Evolutionary conservation across 2,113 vertebrate genomes (phyloP), one percentile per base, ranked within the genome.

Genomic region (Poeciliopsis retropinna): DNA sequence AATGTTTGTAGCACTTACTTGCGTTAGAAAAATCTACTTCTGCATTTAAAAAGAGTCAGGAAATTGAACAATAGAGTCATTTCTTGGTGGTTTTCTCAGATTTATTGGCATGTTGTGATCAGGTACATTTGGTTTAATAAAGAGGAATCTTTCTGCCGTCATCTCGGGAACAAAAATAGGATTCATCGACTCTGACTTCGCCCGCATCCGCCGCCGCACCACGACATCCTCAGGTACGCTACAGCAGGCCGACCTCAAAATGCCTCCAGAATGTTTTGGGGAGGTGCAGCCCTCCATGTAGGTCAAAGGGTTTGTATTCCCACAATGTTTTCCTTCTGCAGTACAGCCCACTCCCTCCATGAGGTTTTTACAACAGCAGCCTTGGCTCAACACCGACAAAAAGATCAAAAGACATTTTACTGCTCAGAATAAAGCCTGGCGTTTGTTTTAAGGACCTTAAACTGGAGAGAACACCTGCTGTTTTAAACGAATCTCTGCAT

Each of bases 281-380:
- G 68, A 73, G 71, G 70, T 37, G 63, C 69, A 70, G 68, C 51
- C 1, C 10, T 29, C 60, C 67, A 84, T 86, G 62, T 86, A 81
- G 81, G 76, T 80, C n/a, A 77, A 3, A 29, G 84, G 15, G 39
- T 15, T 41, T 4, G 29, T 10, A n/a, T 75, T 78, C 73, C 63
- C 14, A 83, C 80, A 78, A 76, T 76, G 82, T 68, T 72, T 79
- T 76, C 32, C 69, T 74, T 31, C 32, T 47, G 65, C 81, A 76
- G 60, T 75, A 73, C 84, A 77, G 86, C 87, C 81, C 79, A 81
- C 83, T 87, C 60, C 78, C 85, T 71, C 57, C 25, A 79, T 60
- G 68, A 81, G 76, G 34, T 83, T 82, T 83, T 82, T 67, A 82
- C 73, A 69, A 39, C 65, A 7, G 73, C 72, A 81, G 31, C 51